Evolutionary conservation across 1,140 invertebrate genomes (phyloP), one percentile per base, ranked within the genome.

Genomic region (Fopius arisanus): DNA sequence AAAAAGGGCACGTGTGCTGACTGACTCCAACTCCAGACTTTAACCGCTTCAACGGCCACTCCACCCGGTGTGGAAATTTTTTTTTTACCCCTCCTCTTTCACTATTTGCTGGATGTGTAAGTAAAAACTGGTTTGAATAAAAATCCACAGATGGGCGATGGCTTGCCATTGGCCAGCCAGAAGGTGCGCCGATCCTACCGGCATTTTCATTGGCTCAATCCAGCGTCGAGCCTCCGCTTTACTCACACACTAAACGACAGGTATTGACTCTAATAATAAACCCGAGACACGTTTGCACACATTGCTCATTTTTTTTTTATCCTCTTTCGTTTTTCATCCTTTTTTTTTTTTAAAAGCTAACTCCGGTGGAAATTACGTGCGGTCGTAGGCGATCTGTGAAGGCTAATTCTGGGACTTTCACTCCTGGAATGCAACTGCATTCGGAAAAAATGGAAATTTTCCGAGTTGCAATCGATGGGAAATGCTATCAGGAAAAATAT

Each of bases 171-270:
- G 74, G 70, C 21, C 4, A 6, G 63, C 4, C 28, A 19, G 74
- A 75, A 78, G 79, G 81, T 77, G 81, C 78, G 79, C 43, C 75
- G 33, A 70, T 78, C 75, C 69, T 69, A 67, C 23, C n/a, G 40
- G 41, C 9, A 0, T 9, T 19, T n/a, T 31, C 73, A 82, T 82
- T 82, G 81, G 81, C 70, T 19, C 51, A 9, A 2, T 23, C 16
- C 14, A 28, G 67, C 48, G 78, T 73, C 78, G 78, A 80, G 75
- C 75, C 75, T 76, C 78, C 70, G 51, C n/a, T 28, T 26, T 23
- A 26, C 54, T 1, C 21, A 59, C 23, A 59, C 54, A 12, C 12
- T 23, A 43, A 37, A 2, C 9, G 10, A 2, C 68, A 70, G 43
- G 43, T 70, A 59, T 21, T 59, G 54, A 59, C 23, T 9, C 54